A percentile compares a stretch with the other conserved stretches of the same genome.
These are phyloP conservation scores for Cacatua alba DNA, from an alignment of 2,113 vertebrate genomes.

Conservation along the genomic window DNA sequence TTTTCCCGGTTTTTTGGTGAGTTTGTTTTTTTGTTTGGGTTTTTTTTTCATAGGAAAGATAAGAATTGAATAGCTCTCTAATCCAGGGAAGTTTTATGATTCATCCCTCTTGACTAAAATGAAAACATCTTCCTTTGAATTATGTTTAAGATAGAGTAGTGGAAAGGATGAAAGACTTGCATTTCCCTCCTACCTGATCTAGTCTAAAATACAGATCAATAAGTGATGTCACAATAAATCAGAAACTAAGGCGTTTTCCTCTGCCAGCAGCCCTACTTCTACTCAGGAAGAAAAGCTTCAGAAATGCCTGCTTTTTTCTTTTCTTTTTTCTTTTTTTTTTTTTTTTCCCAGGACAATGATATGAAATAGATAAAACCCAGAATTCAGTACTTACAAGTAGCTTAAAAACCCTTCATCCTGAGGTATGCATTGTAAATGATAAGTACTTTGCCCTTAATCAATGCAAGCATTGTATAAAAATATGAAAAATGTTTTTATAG, in stretches of 20 bases:
- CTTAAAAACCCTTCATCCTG: neutral
- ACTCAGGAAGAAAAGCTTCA: neutral
- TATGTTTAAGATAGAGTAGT: constrained; percentile 14
- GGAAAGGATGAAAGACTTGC: constrained; percentile 24
- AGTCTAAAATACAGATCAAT: constrained; percentile 55
- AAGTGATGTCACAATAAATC: constrained; percentile 34
- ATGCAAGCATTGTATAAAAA: too few species aligned
- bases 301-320: neutral
- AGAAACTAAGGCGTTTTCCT: neutral
- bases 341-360: neutral
- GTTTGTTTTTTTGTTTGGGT: neutral
- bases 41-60: neutral
- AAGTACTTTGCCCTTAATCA: neutral
- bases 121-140: constrained; percentile 42
- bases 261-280: neutral
- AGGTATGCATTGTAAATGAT: neutral
- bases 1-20: neutral
- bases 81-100: constrained; percentile 30
- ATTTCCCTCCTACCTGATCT: constrained; percentile 16
- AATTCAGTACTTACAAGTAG: neutral
- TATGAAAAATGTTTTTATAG: neutral
- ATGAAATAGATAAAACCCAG: neutral
- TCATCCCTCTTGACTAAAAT: constrained; percentile 41
- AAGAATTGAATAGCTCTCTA: constrained; percentile 39
- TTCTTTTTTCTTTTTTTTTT: neutral